Base-by-base conservation (phyloP, 64 coral and sea anemone genomes). In the Pocillopora verrucosa region DNA sequence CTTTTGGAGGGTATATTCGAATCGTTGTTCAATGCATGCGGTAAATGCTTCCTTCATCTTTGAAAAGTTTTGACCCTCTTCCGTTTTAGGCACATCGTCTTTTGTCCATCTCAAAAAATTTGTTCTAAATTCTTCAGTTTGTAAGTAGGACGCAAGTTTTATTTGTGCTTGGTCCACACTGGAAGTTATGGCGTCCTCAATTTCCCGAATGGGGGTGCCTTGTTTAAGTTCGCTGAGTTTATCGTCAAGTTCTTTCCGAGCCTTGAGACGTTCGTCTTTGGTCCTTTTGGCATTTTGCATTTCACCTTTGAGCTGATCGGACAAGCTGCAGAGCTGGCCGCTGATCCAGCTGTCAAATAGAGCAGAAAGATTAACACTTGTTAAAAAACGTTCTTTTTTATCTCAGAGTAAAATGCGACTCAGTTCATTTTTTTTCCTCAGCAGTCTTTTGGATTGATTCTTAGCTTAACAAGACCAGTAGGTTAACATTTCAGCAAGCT, bases 1-100 rank as follows among this genome's bases (percentile, higher is more conserved):
- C 3, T 75, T 36, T 2, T 75, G 34, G 36, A 75, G 73, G 36
- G 36, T 36, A 35, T 30, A 37, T 36, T 37, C 20, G 34, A 75
- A 75, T 75, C 73, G 73, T 24, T 75, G 20, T 75, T 75, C 73
- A 19, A 75, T 75, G 35, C 73, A 75, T 75, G 3, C 16, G 73
- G 13, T 75, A 17, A 16, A 75, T 13, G 5, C 36, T 15, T 75
- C 34, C 13, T 38, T 75, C 6, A 75, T 36, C 35, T 75, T 75
- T 13, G 12, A 16, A 15, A 15, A 15, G 36, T 75, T 13, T 17
- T 74, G 30, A 74, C n/a, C 22, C 24, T 74, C 72, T 0, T 41
- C 73, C 34, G 36, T 75, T 7, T 38, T 3, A 13, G 73, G 73
- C 35, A 75, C 30, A 3, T 75, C 73, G 1, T 38, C 36, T 36